Conservation (phyloP, 2,797 vertebrate genomes). For the Loris lydekkerianus region DNA sequence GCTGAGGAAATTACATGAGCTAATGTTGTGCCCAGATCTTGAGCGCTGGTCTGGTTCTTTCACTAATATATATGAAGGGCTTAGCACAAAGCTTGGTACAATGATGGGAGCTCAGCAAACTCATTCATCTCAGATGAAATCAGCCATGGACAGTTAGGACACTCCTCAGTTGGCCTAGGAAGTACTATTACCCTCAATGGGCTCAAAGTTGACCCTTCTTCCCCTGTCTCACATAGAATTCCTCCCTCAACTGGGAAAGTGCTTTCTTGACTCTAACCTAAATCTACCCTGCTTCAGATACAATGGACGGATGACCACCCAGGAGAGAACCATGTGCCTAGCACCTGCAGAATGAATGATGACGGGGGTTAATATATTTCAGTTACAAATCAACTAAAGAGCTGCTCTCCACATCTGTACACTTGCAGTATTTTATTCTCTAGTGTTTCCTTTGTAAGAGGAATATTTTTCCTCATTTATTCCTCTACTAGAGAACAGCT, state of each 20-base stretch:
- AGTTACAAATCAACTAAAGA: not conserved
- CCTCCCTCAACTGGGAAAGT: not conserved
- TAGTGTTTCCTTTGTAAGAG: not conserved
- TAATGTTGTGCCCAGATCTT: too few relatives aligned
- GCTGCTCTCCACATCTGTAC: not conserved
- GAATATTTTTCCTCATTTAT: not conserved
- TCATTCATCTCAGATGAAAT: not conserved
- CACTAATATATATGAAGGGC: not conserved
- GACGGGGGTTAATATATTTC: not conserved
- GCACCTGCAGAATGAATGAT: not conserved
- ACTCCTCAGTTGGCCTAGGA: not conserved
- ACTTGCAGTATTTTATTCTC: not conserved
- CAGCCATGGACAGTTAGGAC: not conserved
- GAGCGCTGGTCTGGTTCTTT: too few relatives aligned
- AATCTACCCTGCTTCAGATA: not conserved
- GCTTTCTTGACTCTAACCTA: not conserved
- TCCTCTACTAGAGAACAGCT: not conserved
- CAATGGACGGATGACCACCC: not conserved
- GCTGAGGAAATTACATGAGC: not conserved
- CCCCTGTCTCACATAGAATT: not conserved
- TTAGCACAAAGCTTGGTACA: not conserved
- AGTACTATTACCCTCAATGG: not conserved
- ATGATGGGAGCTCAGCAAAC: not conserved
- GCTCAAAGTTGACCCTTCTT: not conserved
- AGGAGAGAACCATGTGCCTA: not conserved